phyloP scores from a whole-genome alignment of 2,888 invertebrate species.

The Clivina fossor region DNA sequence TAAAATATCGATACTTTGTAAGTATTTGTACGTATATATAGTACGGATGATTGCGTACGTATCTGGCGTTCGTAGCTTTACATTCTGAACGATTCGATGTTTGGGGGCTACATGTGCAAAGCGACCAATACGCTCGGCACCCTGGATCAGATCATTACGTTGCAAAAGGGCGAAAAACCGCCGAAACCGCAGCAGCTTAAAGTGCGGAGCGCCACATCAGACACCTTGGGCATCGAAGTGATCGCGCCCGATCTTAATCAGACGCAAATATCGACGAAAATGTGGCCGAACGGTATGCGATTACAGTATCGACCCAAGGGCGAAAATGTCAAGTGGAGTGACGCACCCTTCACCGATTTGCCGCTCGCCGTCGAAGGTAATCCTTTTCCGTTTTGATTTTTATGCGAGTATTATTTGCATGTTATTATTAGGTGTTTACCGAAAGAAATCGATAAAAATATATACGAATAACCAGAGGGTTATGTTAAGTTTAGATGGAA shows the following conservation, averaged over 20 bases:
- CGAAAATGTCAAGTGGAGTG: slow-evolving; percentile 13
- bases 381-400: no score
- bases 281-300: slow-evolving; percentile 35
- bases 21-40: no score
- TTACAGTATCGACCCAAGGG: slow-evolving; percentile 20
- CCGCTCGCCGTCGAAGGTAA: slow-evolving; percentile 12
- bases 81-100: slow-evolving; percentile 44
- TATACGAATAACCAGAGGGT: no score
- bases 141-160: slow-evolving; percentile 51
- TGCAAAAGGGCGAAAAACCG: slow-evolving; percentile 56
- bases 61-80: slow-evolving; percentile 41
- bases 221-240: slow-evolving; percentile 53
- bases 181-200: slow-evolving; percentile 42
- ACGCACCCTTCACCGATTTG: slow-evolving; percentile 13
- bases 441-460: no score
- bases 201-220: slow-evolving; percentile 51
- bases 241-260: slow-evolving; percentile 47
- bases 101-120: slow-evolving; percentile 55
- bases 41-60: no score
- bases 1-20: neutral
- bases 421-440: no score
- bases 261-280: slow-evolving; percentile 48
- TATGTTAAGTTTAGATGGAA: no score
- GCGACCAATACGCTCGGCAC: slow-evolving; percentile 54
- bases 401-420: no score